Evolutionary conservation across 2,888 invertebrate species (phyloP), one percentile per base, ranked within the genome.

Genomic region (Noctua comes): DNA sequence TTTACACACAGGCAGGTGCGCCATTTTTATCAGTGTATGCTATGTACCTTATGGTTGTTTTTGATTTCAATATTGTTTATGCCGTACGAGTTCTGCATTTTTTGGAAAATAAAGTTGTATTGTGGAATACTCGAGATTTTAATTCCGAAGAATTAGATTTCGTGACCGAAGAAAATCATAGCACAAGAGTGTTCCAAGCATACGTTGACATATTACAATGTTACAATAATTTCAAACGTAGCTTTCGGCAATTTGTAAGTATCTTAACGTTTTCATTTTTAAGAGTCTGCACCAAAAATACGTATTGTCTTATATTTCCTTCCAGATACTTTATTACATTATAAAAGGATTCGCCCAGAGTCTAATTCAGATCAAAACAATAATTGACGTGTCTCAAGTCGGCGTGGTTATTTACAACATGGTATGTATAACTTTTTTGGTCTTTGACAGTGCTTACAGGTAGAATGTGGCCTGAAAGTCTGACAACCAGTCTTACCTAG

Each of bases 141-240:
- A 48, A 51, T 48, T 11, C 10, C 6, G 48, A 46, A 46, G 51
- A 18, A 6, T 21, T 57, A 16, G 31, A 46, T n/a, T 6, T 40
- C 40, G 21, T 6, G 7, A 1, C 24, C n/a, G 21, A 21, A 8
- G 36, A 66, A 18, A 6, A 5, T 21, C n/a, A 40, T 16, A n/a
- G 40, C 2, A 68, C n/a, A 18, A 76, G 0, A 43, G 16, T 79
- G 51, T 84, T 82, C 48, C 36, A 76, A 46, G 36, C 69, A 10
- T 86, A 74, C 40, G n/a, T 31, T 27, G 57, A 86, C n/a, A 85
- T 86, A 48, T 48, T 83, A 11, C 10, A 76, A 27, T 83, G 83
- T 68, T 84, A 70, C 57, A 18, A 76, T 24, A 46, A 36, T 5
- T 72, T 76, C 46, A 79, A 76, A 76, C 6, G 31, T 11, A 46